Percentiles rank a stretch among this genome's conserved stretches.
Conservation (phyloP, 2,797 vertebrate species). For the Dromococcyx pavoninus region DNA sequence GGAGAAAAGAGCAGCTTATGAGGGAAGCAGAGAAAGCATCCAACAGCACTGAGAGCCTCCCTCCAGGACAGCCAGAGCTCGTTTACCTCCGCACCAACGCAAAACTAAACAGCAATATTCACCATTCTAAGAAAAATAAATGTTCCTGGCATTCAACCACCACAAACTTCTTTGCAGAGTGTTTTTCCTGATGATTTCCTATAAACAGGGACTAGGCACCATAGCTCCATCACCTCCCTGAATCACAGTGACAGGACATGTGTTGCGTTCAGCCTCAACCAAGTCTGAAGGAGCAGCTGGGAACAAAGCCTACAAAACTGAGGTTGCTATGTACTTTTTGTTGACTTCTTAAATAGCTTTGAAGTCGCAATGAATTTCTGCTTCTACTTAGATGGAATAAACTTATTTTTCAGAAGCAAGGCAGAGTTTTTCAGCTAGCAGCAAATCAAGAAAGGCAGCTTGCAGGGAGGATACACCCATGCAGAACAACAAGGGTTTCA, state of each 20-base stretch:
- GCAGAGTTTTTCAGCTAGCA: background rate
- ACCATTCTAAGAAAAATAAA: background rate
- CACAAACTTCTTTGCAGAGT: background rate
- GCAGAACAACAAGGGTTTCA: background rate
- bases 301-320: background rate
- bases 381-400: background rate
- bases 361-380: background rate
- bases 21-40: background rate
- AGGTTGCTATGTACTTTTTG: background rate
- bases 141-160: background rate
- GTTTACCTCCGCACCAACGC: background rate
- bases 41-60: background rate
- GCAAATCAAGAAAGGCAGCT: background rate
- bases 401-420: background rate
- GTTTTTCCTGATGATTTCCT: background rate
- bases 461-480: rapidly evolving
- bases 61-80: background rate
- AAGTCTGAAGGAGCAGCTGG: background rate
- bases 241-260: background rate
- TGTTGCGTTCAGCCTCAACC: background rate
- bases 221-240: background rate
- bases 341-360: background rate
- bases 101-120: background rate
- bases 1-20: background rate
- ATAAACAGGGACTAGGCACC: background rate